phyloP scores from a whole-genome alignment of 1,140 invertebrate genomes.

The Drosophila nikananu region DNA sequence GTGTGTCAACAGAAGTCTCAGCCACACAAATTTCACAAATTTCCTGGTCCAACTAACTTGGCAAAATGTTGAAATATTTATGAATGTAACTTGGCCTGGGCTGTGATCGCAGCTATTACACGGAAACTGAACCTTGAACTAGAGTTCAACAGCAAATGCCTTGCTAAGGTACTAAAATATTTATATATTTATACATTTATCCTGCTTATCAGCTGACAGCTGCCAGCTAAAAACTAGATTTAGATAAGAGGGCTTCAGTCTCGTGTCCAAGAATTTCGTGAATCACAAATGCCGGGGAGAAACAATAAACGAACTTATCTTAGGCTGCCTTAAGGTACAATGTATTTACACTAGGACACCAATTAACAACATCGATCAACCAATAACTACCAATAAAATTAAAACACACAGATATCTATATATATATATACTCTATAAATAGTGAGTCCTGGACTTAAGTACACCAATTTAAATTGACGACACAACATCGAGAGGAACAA shows the following conservation, averaged over 20 bases:
- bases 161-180: conserved; percentile 22
- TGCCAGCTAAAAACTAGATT: conserved; percentile 46
- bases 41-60: conserved; percentile 27
- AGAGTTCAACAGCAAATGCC: conserved; percentile 47
- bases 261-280: conserved; percentile 44
- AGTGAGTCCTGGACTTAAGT: conserved; percentile 28
- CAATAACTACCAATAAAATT: conserved; percentile 31
- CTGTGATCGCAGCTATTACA: conserved; percentile 2
- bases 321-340: conserved; percentile 18
- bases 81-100: conserved; percentile 22
- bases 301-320: conserved; percentile 26
- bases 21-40: conserved; percentile 35
- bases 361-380: conserved; percentile 60
- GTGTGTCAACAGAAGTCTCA: conserved; percentile 56
- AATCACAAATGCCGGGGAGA: conserved; percentile 21
- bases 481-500: conserved; percentile 57
- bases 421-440: conserved; percentile 10
- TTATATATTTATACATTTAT: conserved; percentile 18
- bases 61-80: conserved; percentile 42
- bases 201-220: conserved; percentile 44
- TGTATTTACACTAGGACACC: conserved; percentile 37
- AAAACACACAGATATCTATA: conserved; percentile 20
- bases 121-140: conserved; percentile 57
- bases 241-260: conserved; percentile 30
- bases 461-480: conserved; percentile 73